Base-by-base conservation (phyloP, 1,140 invertebrate genomes). In the Drosophila sproati region DNA sequence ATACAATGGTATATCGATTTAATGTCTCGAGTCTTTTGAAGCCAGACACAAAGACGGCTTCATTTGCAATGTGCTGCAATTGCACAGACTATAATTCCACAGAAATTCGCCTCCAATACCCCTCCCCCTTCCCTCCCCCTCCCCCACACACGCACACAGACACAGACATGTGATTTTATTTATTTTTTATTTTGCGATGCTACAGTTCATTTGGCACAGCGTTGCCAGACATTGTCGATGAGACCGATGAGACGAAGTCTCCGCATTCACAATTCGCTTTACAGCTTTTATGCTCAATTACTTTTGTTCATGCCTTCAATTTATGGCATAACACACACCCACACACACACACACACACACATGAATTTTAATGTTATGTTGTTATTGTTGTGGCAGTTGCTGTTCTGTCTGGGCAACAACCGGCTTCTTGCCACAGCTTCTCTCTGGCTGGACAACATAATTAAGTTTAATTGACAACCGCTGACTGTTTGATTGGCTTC, bases 401-500 rank as follows among this genome's bases (percentile, higher is more conserved):
- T 43, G 39, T 8, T 48, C 31, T 48, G 45, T 47, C 35, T 20
- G 20, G n/a, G 3, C 39, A 43, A 4, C 8, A 43, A 43, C 20
- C 20, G 10, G 52, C 72, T 62, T 63, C 64, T 74, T 70, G 52
- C 75, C 63, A 29, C 54, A 43, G 39, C 10, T 8, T n/a, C 20
- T 71, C 59, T 54, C 59, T 37, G 63, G 39, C 41, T 79, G 73
- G 50, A 64, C 68, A 80, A 72, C 69, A 77, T 80, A 80, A 80
- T 77, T 73, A 80, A 80, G 74, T 77, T 73, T 77, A 77, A 80
- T 77, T 80, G 77, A 77, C 77, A 77, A 73, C 55, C 63, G 74
- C 77, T 77, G 77, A 77, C 77, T 77, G 62, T 79, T 76, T 79
- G 68, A 79, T 79, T 79, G 77, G 73, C 67, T 67, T 66, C 69